phyloP scores from a whole-genome alignment of 2,888 invertebrate genomes.

The Lomographa bimaculata region DNA sequence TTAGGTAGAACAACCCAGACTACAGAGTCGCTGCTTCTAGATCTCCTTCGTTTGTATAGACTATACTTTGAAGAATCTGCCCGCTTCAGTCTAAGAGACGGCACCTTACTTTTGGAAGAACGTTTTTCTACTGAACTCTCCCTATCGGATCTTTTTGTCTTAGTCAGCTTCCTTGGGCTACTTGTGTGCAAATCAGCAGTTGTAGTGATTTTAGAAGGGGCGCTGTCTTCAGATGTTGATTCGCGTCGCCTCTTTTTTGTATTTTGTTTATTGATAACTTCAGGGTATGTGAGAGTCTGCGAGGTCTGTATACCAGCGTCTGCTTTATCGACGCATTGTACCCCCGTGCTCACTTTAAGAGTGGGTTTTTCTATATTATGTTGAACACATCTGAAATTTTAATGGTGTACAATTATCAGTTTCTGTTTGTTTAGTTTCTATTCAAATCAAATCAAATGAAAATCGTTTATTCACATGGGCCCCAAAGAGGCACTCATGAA shows the following conservation, averaged over 20 bases:
- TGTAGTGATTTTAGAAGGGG: neutral
- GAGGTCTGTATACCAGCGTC: conserved; percentile 12
- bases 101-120: neutral
- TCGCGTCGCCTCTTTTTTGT: neutral
- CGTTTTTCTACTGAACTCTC: conserved; percentile 1
- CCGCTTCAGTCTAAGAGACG: conserved; percentile 4
- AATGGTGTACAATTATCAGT: no score
- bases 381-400: no score
- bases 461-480: no score
- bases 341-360: neutral
- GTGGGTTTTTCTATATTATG: no score
- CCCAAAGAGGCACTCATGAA: no score
- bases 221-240: conserved; percentile 1
- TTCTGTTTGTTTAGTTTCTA: no score
- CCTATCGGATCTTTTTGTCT: neutral
- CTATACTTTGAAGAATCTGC: conserved; percentile 6
- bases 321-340: neutral
- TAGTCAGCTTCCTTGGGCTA: neutral
- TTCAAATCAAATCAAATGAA: no score
- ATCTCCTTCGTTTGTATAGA: conserved; percentile 10
- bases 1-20: conserved; percentile 16
- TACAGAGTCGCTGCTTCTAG: conserved; percentile 4
- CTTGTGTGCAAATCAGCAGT: neutral
- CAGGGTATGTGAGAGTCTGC: conserved; percentile 4
- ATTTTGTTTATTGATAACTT: neutral